A percentile compares a stretch with the other conserved stretches of the same genome.
phyloP scores from a whole-genome alignment of 2,797 vertebrate genomes.

The Psittacula derbiana region DNA sequence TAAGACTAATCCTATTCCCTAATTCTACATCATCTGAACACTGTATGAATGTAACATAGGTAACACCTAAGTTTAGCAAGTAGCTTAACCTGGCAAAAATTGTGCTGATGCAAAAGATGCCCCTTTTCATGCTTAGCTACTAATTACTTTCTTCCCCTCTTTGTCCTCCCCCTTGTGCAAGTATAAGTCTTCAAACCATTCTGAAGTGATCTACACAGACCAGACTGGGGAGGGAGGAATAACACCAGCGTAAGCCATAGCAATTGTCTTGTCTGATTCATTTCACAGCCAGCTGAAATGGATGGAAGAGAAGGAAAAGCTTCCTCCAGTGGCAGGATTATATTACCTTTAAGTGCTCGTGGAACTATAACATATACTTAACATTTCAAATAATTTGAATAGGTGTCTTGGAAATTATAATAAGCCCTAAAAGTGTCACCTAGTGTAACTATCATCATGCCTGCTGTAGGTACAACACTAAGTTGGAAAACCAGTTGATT shows the following conservation, averaged over 20 bases:
- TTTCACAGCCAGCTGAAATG: background rate
- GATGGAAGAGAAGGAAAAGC: constrained; percentile 12
- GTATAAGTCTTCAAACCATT: background rate
- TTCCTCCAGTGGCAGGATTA: constrained; percentile 36
- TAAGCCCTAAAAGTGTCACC: constrained; percentile 20
- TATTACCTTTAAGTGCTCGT: constrained; percentile 39
- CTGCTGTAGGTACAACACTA: background rate
- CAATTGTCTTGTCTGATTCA: background rate
- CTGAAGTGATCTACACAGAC: background rate
- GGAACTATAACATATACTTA: constrained; percentile 49
- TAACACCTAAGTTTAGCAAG: background rate
- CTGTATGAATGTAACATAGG: background rate
- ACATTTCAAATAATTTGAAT: constrained; percentile 56
- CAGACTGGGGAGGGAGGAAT: background rate
- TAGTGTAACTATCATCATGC: background rate
- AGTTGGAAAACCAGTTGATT: constrained; percentile 11
- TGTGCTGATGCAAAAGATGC: background rate
- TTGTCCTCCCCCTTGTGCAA: background rate
- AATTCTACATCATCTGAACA: background rate
- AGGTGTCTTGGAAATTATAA: constrained; percentile 53
- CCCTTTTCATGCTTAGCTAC: background rate
- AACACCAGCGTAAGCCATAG: background rate
- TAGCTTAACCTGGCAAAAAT: background rate
- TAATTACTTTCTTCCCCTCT: background rate
- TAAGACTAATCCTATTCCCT: background rate